Evolutionary conservation across 2,888 invertebrate species (phyloP), one percentile per base, ranked within the genome.

Genomic region (Sphinx pinastri): DNA sequence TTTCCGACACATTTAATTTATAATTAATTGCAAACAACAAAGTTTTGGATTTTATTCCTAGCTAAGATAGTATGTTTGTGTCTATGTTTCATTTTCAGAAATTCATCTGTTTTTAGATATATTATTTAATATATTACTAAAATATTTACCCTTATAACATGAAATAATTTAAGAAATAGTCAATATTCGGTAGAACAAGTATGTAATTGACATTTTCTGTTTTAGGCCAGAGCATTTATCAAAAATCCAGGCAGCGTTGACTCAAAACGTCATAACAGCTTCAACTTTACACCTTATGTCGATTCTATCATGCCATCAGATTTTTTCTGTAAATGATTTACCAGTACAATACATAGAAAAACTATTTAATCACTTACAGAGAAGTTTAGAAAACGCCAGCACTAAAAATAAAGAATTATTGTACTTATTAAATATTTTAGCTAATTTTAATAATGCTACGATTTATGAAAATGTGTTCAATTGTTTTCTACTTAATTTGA

Each of bases 271-370:
- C 2, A 57, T 81, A 0, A 79, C 79, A 2, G 63, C 73, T 31
- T 71, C 77, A 0, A 75, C 85, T 14, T 70, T 79, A 3, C 84
- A 83, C 2, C 81, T 93, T 0, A 79, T 89, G 6, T 93, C 86
- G 79, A 78, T 85, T 4, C 63, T 92, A 0, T 90, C 92, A 0
- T 92, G 92, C 71, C 90, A 91, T 72, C 71, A 72, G 0, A 73
- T 84, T 38, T 92, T 91, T 73, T 71, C 73, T 0, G 68, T 70
- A 59, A 10, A 6, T 2, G 63, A 76, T 2, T 31, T 85, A n/a
- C 71, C 81, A 0, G 76, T 81, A 59, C 77, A 78, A 31, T 76
- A 84, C 7, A 1, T 84, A 0, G 66, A 73, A 12, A 85, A 80
- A 75, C 67, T 85, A 16, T 54, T 89, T 57, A 70, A 81, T 13